Percentiles rank a stretch among this genome's conserved stretches.
phyloP scores from a whole-genome alignment of 1,140 invertebrate species.

The Drosophila repletoides region DNA sequence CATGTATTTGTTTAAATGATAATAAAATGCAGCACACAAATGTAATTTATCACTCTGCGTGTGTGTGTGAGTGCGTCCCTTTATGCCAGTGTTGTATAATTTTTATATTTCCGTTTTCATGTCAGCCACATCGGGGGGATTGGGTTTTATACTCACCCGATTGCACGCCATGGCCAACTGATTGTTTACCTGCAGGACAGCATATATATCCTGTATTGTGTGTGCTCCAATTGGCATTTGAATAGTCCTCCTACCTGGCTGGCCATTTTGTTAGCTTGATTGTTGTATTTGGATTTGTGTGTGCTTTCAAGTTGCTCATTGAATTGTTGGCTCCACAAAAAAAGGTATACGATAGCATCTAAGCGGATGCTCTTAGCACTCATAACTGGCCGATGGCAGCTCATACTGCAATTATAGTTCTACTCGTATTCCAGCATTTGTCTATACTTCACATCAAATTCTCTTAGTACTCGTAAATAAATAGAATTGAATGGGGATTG shows the following conservation, averaged over 20 bases:
- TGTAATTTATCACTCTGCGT: slow-evolving; percentile 62
- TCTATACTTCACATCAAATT: too few species aligned
- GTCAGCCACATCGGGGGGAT: slow-evolving; percentile 2
- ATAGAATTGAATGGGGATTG: too few species aligned
- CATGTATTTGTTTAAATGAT: slow-evolving; percentile 62
- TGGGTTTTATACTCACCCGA: slow-evolving; percentile 33
- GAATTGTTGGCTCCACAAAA: slow-evolving; percentile 32
- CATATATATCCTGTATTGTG: neutral
- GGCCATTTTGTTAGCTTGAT: slow-evolving; percentile 30
- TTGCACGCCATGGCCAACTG: neutral
- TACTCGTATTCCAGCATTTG: too few species aligned
- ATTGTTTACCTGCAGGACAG: slow-evolving; percentile 36
- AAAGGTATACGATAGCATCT: slow-evolving; percentile 21
- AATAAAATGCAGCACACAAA: slow-evolving; percentile 63
- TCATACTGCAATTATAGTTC: too few species aligned
- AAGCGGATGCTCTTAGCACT: slow-evolving; percentile 32
- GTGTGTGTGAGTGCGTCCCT: neutral
- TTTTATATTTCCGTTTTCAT: slow-evolving; percentile 54
- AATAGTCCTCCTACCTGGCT: slow-evolving; percentile 11
- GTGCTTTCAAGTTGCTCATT: slow-evolving; percentile 34
- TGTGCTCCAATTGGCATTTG: neutral
- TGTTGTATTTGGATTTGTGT: slow-evolving; percentile 33
- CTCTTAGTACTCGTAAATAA: too few species aligned
- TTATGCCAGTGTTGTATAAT: slow-evolving; percentile 19
- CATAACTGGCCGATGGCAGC: neutral